phyloP scores from a whole-genome alignment of 2,888 invertebrate genomes.

The Meteorus cinctellus region DNA sequence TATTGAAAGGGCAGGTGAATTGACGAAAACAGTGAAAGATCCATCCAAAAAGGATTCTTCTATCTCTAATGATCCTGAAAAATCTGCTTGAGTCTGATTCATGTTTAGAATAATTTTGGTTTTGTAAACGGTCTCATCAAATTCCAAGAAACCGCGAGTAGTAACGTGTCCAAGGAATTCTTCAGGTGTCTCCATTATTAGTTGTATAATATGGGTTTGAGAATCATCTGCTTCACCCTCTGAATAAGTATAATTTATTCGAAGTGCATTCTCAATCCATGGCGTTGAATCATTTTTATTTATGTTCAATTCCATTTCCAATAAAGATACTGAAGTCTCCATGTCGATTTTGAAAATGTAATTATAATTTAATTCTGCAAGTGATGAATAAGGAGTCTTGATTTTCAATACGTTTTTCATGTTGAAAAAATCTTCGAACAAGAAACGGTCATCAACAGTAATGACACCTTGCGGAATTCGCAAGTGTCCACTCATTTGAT shows the following conservation, averaged over 20 bases:
- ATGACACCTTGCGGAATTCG: slow-evolving; percentile 76
- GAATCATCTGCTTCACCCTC: slow-evolving; percentile 68
- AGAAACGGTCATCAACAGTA: slow-evolving; percentile 76
- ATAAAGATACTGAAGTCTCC: slow-evolving; percentile 71
- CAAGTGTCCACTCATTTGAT: slow-evolving; percentile 67
- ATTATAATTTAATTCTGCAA: slow-evolving; percentile 74
- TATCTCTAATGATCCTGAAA: slow-evolving; percentile 77
- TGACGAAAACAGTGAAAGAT: slow-evolving; percentile 77
- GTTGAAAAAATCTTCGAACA: slow-evolving; percentile 74
- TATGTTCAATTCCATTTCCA: slow-evolving; percentile 74
- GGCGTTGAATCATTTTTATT: slow-evolving; percentile 66
- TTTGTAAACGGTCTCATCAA: slow-evolving; percentile 75
- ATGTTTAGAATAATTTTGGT: slow-evolving; percentile 75
- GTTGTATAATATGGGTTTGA: slow-evolving; percentile 72
- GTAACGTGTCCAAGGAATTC: slow-evolving; percentile 74
- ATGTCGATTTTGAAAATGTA: slow-evolving; percentile 74
- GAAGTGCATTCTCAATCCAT: slow-evolving; percentile 75
- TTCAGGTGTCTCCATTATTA: slow-evolving; percentile 77
- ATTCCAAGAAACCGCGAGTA: slow-evolving; percentile 72
- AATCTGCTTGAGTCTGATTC: slow-evolving; percentile 74
- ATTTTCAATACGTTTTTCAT: slow-evolving; percentile 77
- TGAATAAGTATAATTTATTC: slow-evolving; percentile 75
- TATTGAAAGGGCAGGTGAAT: slow-evolving; percentile 79
- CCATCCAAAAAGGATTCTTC: slow-evolving; percentile 81
- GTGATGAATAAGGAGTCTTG: slow-evolving; percentile 75